Evolutionary conservation across 2,888 invertebrate genomes (phyloP).

Genomic region (Drosophila demipolita): DNA sequence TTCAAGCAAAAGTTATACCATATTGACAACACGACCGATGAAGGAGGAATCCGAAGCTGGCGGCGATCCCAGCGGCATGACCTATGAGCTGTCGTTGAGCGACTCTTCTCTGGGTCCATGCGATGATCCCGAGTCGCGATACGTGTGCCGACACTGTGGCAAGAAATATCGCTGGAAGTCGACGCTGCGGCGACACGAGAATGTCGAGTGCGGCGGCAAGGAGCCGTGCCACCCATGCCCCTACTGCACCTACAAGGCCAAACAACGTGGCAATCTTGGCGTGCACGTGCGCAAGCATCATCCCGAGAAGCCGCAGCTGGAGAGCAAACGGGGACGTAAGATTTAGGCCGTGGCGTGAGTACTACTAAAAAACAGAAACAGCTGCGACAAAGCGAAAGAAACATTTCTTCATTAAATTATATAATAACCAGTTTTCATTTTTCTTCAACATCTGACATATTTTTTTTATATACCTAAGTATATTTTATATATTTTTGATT

Average conservation of each 20-base stretch:
- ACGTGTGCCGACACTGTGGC: constrained; percentile 93
- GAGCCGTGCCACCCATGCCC: constrained; percentile 93
- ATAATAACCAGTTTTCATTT: constrained; percentile 60
- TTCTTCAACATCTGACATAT: constrained; percentile 32
- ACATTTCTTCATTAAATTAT: constrained; percentile 32
- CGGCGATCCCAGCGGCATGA: constrained; percentile 79
- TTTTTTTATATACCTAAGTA: constrained; percentile 27
- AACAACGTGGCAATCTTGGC: constrained; percentile 92
- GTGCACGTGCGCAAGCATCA: constrained; percentile 93
- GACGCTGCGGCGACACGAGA: constrained; percentile 92
- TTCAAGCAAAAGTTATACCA: constrained; percentile 84
- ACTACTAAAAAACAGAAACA: constrained; percentile 31
- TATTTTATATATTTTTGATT: constrained; percentile 29
- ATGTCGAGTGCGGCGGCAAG: constrained; percentile 93
- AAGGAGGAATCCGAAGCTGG: constrained; percentile 81
- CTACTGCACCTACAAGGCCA: constrained; percentile 91
- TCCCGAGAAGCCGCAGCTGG: constrained; percentile 85
- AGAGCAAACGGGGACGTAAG: constrained; percentile 84
- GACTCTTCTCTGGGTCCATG: constrained; percentile 83
- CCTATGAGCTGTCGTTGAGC: constrained; percentile 84
- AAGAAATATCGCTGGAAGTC: constrained; percentile 95
- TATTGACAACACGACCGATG: constrained; percentile 84
- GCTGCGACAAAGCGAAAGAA: constrained; percentile 34
- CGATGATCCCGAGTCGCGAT: constrained; percentile 87
- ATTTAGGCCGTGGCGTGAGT: constrained; percentile 68